Evolutionary conservation across 2,888 invertebrate species (phyloP).

Genomic region (Trichacis sp.): DNA sequence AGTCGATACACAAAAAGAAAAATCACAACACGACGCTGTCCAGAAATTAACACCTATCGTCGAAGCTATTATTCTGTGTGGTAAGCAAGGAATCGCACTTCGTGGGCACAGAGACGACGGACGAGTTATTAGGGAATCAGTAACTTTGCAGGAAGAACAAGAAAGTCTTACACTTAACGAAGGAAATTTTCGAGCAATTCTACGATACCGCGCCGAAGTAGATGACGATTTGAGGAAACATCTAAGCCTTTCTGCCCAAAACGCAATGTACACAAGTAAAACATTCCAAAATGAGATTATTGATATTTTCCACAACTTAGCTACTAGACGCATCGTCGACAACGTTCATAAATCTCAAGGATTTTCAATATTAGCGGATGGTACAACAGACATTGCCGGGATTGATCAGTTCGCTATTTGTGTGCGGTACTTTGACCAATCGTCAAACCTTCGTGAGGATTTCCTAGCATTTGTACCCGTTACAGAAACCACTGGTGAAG

Average conservation of each 20-base stretch:
- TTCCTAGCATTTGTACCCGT: neutral
- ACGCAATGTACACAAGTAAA: neutral
- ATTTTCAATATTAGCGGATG: neutral
- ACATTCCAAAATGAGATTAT: neutral
- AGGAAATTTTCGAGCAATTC: slow-evolving; percentile 8
- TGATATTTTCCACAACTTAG: neutral
- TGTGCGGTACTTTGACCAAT: neutral
- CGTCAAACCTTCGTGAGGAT: neutral
- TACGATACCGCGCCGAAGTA: neutral
- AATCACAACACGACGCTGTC: neutral
- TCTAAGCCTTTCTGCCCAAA: neutral
- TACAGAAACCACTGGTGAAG: neutral
- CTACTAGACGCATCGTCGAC: neutral
- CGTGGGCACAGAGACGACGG: neutral
- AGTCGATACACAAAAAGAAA: neutral
- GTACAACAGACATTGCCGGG: neutral
- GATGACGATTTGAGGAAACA: neutral
- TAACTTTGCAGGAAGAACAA: too few species aligned
- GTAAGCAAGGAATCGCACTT: slow-evolving; percentile 16
- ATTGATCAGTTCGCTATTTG: slow-evolving; percentile 2
- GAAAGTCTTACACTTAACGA: neutral
- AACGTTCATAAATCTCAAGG: neutral
- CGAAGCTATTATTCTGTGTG: slow-evolving; percentile 8
- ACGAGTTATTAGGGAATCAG: too few species aligned
- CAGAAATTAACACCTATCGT: slow-evolving; percentile 9